These are phyloP conservation scores for Drosophila atroscutellata DNA, from an alignment of 2,888 invertebrate genomes.

Conservation along the genomic window DNA sequence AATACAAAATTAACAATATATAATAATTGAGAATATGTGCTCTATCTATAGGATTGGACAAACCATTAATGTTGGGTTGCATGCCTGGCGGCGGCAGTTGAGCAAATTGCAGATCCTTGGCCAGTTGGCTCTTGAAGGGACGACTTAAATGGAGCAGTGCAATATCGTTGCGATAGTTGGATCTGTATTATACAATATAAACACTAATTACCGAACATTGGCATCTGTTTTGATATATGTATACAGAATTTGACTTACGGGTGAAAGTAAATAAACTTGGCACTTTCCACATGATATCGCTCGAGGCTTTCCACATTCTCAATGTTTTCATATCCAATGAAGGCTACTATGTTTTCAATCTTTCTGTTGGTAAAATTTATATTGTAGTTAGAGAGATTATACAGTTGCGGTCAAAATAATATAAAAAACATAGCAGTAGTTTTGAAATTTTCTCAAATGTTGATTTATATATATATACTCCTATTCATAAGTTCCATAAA, in stretches of 20 bases:
- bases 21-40: background rate
- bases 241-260: constrained; percentile 66
- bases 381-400: background rate
- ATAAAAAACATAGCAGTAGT: no score
- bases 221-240: constrained; percentile 5
- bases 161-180: constrained; percentile 82
- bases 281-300: constrained; percentile 63
- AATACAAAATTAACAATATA: no score
- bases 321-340: constrained; percentile 79
- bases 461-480: no score
- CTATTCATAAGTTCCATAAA: background rate
- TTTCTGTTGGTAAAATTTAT: constrained; percentile 58
- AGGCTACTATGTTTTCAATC: constrained; percentile 61
- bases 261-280: constrained; percentile 77
- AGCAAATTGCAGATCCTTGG: constrained; percentile 52
- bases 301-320: constrained; percentile 55
- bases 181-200: constrained; percentile 51
- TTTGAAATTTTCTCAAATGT: background rate
- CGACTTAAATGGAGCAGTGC: constrained; percentile 73
- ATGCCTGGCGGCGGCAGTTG: constrained; percentile 72
- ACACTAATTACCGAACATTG: background rate
- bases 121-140: constrained; percentile 34
- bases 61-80: constrained; percentile 73
- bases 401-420: no score
- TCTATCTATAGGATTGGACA: background rate